These are phyloP conservation scores for Piprites chloris DNA, from an alignment of 2,113 vertebrate species.

Conservation along the genomic window DNA sequence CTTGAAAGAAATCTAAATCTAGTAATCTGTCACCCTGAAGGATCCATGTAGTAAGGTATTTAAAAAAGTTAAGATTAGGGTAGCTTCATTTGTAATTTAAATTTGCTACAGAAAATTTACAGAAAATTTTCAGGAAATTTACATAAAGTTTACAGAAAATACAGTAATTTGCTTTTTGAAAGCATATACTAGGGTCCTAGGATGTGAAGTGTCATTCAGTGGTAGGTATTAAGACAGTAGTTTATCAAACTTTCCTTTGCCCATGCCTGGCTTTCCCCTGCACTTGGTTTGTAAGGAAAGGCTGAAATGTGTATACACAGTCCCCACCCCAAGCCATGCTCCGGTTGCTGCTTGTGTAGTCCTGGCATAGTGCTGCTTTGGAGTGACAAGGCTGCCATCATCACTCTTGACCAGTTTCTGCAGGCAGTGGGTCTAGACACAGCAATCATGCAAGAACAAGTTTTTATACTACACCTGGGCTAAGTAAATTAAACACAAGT, in stretches of 20 bases:
- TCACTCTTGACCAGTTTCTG: neutral
- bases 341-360: rapidly evolving
- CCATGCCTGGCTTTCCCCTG: neutral
- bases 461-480: neutral
- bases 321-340: rapidly evolving
- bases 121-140: too few relatives aligned
- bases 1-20: constrained; percentile 34
- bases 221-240: neutral
- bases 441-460: neutral
- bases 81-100: constrained; percentile 37
- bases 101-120: neutral
- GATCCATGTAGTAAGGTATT: constrained; percentile 51
- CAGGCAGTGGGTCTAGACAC: neutral
- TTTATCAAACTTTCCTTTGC: neutral
- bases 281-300: neutral
- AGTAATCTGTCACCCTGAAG: constrained; percentile 27
- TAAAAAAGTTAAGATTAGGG: constrained; percentile 37
- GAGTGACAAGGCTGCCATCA: rapidly evolving
- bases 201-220: neutral
- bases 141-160: too few relatives aligned
- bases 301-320: neutral
- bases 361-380: rapidly evolving
- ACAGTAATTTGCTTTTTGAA: too few relatives aligned
- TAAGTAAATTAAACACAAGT: neutral
- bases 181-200: neutral